phyloP scores from a whole-genome alignment of 1,140 invertebrate genomes.

The Pseudomyrmex dendroicus region DNA sequence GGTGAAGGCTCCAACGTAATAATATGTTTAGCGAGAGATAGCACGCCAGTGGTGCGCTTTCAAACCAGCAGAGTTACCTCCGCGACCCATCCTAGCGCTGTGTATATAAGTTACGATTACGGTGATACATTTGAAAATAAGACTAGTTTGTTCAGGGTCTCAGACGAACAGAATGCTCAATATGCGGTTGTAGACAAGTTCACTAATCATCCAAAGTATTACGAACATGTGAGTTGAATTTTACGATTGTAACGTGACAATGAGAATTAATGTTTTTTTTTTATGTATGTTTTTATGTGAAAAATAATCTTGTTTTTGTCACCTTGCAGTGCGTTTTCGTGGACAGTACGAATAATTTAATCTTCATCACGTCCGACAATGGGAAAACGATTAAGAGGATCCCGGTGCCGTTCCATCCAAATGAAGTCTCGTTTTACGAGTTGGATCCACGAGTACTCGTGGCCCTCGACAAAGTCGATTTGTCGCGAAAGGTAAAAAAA shows the following conservation, averaged over 20 bases:
- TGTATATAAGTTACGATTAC: constrained; percentile 95
- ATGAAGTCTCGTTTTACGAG: constrained; percentile 91
- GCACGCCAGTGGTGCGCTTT: constrained; percentile 81
- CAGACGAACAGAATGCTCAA: constrained; percentile 82
- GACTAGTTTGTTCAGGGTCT: constrained; percentile 88
- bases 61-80: constrained; percentile 77
- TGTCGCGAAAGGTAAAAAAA: constrained; percentile 86
- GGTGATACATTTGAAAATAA: constrained; percentile 92
- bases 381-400: constrained; percentile 88
- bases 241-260: neutral
- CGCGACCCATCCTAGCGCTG: constrained; percentile 87
- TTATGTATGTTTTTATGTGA: constrained; percentile 52
- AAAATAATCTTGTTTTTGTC: constrained; percentile 72
- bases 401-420: constrained; percentile 90
- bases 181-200: constrained; percentile 93
- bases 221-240: constrained; percentile 89
- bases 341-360: constrained; percentile 90
- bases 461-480: constrained; percentile 91
- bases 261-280: constrained; percentile 65
- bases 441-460: constrained; percentile 86
- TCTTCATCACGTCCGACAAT: constrained; percentile 92
- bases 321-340: constrained; percentile 92
- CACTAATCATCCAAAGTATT: constrained; percentile 92
- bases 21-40: constrained; percentile 92
- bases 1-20: constrained; percentile 94